phyloP scores from a whole-genome alignment of 2,888 invertebrate species.

The Drosophila demipolita region DNA sequence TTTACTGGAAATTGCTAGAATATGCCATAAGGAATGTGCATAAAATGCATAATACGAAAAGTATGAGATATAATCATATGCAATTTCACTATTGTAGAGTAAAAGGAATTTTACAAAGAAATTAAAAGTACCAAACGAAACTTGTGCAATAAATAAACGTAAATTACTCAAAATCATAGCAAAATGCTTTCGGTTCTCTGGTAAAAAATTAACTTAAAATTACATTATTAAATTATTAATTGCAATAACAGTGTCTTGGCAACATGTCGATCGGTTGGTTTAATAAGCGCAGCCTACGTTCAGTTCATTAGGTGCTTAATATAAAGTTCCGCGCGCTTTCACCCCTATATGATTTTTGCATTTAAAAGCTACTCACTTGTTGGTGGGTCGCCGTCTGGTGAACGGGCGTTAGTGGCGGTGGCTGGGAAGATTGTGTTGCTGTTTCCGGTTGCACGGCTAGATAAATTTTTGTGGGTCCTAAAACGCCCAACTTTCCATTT shows the following conservation, averaged over 20 bases:
- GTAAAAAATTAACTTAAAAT: constrained; percentile 39
- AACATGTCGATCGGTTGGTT: constrained; percentile 26
- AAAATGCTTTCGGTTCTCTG: constrained; percentile 42
- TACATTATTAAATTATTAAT: constrained; percentile 26
- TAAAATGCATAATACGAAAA: constrained; percentile 17
- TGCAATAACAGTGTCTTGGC: constrained; percentile 31
- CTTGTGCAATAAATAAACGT: constrained; percentile 35
- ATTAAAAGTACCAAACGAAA: constrained; percentile 40
- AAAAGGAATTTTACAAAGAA: constrained; percentile 40
- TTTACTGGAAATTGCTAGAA: constrained; percentile 38
- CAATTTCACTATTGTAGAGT: constrained; percentile 4
- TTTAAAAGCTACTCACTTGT: constrained; percentile 85
- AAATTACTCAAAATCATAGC: constrained; percentile 40
- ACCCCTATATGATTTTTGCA: constrained; percentile 49
- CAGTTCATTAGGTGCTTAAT: constrained; percentile 13
- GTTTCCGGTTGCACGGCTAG: constrained; percentile 91
- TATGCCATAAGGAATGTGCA: constrained; percentile 47
- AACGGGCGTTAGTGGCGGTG: constrained; percentile 86
- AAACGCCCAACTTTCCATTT: constrained; percentile 93
- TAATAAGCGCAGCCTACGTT: constrained; percentile 33
- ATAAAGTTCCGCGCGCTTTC: constrained; percentile 20
- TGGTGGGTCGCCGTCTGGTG: constrained; percentile 84
- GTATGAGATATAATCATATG: constrained; percentile 21
- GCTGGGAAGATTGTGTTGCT: constrained; percentile 85
- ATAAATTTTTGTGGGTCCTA: constrained; percentile 94